Conservation (phyloP, 2,113 vertebrate genomes). For the Trachemys scripta region DNA sequence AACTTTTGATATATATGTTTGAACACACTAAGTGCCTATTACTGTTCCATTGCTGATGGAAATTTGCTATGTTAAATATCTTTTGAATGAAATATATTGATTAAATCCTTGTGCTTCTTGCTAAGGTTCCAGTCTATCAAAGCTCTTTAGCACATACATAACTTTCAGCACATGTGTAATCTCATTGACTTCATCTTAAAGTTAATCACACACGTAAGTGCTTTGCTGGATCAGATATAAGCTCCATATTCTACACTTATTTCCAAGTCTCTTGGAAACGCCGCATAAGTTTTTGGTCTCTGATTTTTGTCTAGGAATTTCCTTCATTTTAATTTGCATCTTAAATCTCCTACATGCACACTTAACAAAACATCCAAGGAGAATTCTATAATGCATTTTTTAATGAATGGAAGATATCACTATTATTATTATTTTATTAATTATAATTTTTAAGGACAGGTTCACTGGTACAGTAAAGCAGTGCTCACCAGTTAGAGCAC, state of each 20-base stretch:
- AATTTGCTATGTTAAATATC: not conserved
- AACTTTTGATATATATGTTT: not conserved
- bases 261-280: not conserved
- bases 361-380: not conserved
- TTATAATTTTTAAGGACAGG: not conserved
- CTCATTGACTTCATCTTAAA: not conserved
- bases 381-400: not conserved
- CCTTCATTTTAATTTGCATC: not conserved
- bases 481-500: not conserved
- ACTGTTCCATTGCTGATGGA: not conserved
- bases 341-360: not conserved
- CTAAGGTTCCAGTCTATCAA: not conserved
- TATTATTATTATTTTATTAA: not conserved
- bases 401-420: not conserved
- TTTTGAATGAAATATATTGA: not conserved
- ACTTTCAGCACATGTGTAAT: not conserved
- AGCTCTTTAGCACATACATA: not conserved
- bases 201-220: not conserved
- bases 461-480: not conserved
- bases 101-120: not conserved
- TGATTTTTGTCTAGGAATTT: not conserved
- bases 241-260: not conserved
- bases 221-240: not conserved
- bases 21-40: not conserved
- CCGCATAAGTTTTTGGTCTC: not conserved